Evolutionary conservation across 2,113 vertebrate genomes (phyloP).

Genomic region (Cichladusa arquata): DNA sequence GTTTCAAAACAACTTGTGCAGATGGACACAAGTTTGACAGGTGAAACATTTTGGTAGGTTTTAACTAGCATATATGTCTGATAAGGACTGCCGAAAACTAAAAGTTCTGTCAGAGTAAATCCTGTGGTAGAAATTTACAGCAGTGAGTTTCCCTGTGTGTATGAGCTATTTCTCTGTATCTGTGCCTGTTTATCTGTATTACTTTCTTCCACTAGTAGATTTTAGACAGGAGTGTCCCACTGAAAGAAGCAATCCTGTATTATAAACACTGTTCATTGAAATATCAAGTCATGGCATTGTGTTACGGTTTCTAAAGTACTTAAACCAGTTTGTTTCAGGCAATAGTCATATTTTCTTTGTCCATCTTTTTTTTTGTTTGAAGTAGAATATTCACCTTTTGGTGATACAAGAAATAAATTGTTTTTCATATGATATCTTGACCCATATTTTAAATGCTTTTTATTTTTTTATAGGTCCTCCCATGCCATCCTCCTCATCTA

Average conservation of each 20-base stretch:
- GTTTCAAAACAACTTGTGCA: background rate
- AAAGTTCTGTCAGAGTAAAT: background rate
- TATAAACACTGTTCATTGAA: background rate
- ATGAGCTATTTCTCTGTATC: background rate
- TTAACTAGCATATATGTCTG: background rate
- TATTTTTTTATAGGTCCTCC: conserved; percentile 76
- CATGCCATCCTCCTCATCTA: conserved; percentile 82
- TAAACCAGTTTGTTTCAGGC: background rate
- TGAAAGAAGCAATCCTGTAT: background rate
- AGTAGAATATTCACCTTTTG: background rate
- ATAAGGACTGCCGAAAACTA: background rate
- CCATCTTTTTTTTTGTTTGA: background rate
- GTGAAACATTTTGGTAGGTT: background rate
- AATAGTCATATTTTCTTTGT: conserved; percentile 1
- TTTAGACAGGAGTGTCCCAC: background rate
- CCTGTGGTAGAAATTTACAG: background rate
- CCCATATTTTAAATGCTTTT: conserved; percentile 44
- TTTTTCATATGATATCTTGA: background rate
- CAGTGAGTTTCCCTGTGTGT: background rate
- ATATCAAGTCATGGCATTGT: background rate
- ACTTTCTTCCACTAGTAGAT: background rate
- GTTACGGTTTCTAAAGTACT: background rate
- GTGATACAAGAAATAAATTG: background rate
- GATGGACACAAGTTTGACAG: background rate
- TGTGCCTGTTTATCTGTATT: background rate